A percentile compares a stretch with the other conserved stretches of the same genome.
These are phyloP conservation scores for Saturnia pavonia DNA, from an alignment of 2,888 invertebrate species.

Conservation along the genomic window DNA sequence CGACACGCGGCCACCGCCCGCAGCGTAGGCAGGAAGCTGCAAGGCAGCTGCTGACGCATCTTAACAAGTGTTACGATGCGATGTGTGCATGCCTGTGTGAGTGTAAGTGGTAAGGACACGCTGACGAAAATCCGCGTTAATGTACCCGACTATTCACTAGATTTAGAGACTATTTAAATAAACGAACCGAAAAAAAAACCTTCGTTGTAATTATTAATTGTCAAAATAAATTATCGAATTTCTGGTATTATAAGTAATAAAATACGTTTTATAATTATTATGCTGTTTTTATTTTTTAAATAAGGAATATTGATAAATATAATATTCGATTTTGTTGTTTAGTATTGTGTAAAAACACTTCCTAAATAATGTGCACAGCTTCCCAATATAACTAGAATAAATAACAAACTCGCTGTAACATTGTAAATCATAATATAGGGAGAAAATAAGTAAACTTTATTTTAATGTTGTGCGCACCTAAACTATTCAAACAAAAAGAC, in stretches of 20 bases:
- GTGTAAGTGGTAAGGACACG: conserved; percentile 48
- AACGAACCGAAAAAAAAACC: conserved; percentile 69
- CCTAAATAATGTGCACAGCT: too few species aligned
- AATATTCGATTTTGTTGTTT: too few species aligned
- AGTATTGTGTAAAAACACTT: too few species aligned
- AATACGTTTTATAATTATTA: conserved; percentile 67
- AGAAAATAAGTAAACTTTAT: background rate
- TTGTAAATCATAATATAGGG: too few species aligned
- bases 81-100: conserved; percentile 41
- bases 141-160: conserved; percentile 63
- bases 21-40: conserved; percentile 35
- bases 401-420: too few species aligned
- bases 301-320: too few species aligned
- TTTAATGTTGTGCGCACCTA: too few species aligned
- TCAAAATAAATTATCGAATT: conserved; percentile 79
- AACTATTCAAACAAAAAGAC: too few species aligned
- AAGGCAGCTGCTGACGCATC: conserved; percentile 34
- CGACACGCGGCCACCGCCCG: conserved; percentile 76
- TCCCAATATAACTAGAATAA: too few species aligned
- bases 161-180: conserved; percentile 79
- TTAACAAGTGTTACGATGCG: conserved; percentile 41
- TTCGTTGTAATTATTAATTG: conserved; percentile 75
- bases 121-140: conserved; percentile 45
- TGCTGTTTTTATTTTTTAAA: conserved; percentile 37
- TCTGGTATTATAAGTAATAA: conserved; percentile 76